phyloP scores from a whole-genome alignment of 2,113 vertebrate species.

The Smithornis capensis region DNA sequence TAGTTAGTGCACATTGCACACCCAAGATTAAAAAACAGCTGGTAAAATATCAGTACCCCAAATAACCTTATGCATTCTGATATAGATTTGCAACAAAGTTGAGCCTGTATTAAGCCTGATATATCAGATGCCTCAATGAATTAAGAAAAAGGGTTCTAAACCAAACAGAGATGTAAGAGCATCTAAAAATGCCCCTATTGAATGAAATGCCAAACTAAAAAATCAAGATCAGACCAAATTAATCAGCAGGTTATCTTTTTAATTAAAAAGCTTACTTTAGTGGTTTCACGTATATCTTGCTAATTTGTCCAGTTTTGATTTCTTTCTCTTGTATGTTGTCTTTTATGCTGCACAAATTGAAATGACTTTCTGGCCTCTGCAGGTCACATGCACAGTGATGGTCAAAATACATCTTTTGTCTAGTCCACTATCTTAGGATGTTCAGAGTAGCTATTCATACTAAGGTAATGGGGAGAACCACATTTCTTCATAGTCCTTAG shows the following conservation, averaged over 20 bases:
- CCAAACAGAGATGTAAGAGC: not conserved
- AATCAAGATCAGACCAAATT: not conserved
- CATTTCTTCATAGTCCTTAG: not conserved
- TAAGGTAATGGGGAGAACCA: not conserved
- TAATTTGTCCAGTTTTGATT: not conserved
- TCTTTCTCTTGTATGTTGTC: not conserved
- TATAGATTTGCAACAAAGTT: not conserved
- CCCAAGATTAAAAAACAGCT: not conserved
- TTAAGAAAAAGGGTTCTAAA: not conserved
- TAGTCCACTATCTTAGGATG: not conserved
- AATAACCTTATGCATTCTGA: not conserved
- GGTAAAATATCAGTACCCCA: not conserved
- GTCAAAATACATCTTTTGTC: not conserved
- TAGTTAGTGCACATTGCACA: not conserved
- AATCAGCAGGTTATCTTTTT: not conserved
- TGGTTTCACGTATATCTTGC: not conserved
- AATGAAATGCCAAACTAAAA: not conserved
- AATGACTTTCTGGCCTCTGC: not conserved
- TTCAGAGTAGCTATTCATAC: not conserved
- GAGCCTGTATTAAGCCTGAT: not conserved
- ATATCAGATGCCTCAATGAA: not conserved
- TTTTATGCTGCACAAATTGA: not conserved
- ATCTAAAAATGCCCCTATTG: not conserved
- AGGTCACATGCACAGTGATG: not conserved
- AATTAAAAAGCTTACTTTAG: not conserved